Conservation (phyloP, 2,888 invertebrate species). For the Prionchulus punctatus region DNA sequence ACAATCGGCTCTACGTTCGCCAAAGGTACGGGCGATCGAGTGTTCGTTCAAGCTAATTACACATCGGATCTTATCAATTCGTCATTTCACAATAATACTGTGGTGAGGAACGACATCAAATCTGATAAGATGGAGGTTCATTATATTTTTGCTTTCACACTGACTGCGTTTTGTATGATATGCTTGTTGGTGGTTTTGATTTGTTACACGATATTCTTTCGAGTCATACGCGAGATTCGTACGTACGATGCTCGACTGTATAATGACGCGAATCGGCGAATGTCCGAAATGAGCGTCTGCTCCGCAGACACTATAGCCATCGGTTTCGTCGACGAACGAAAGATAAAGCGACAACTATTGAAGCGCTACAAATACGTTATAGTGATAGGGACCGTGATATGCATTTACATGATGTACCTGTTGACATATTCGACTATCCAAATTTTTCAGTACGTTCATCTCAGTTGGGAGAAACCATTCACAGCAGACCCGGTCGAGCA, state of each 20-base stretch:
- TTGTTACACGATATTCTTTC: slow-evolving; percentile 17
- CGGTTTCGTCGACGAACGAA: not conserved
- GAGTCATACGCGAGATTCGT: slow-evolving; percentile 16
- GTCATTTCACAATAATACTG: not conserved
- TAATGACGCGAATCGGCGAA: not conserved
- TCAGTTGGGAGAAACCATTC: not conserved
- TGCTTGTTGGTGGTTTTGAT: slow-evolving; percentile 18
- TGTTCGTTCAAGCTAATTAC: not conserved
- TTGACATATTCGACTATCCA: slow-evolving; percentile 13
- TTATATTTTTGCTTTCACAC: not conserved
- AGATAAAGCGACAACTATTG: slow-evolving; percentile 2
- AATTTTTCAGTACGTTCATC: not conserved
- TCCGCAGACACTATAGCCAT: not conserved
- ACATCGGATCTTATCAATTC: not conserved
- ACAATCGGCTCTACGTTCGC: slow-evolving; percentile 2
- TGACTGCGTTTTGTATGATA: slow-evolving; percentile 17
- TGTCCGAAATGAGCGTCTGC: not conserved
- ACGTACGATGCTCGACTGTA: slow-evolving; percentile 13
- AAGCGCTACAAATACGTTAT: slow-evolving; percentile 20
- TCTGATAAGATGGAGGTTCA: not conserved
- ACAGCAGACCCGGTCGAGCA: not conserved
- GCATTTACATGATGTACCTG: slow-evolving; percentile 19
- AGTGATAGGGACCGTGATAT: slow-evolving; percentile 21
- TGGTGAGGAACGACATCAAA: not conserved
- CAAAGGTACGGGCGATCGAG: not conserved